Evolutionary conservation across 2,888 invertebrate species (phyloP).

Genomic region (Eledone cirrhosa): DNA sequence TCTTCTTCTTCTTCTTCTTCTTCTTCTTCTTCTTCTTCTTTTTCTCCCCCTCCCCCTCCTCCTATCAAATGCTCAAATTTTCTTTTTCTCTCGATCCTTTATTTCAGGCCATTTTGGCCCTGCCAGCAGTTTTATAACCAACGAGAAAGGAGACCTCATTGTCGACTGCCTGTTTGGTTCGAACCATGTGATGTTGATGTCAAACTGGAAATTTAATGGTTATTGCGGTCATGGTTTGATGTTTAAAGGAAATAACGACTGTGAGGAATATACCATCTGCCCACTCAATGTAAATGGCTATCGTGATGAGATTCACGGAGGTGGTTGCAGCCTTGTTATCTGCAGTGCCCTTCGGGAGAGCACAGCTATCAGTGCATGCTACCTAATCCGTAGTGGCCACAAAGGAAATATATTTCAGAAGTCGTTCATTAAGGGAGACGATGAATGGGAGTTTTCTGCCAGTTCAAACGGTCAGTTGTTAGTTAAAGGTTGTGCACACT

Average conservation of each 20-base stretch:
- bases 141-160: constrained; percentile 48
- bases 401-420: constrained; percentile 42
- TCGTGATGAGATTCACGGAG: constrained; percentile 33
- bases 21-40: too few relatives aligned
- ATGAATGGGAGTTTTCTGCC: constrained; percentile 45
- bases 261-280: constrained; percentile 20
- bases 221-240: constrained; percentile 44
- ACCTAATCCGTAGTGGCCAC: constrained; percentile 45
- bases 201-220: constrained; percentile 44
- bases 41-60: too few relatives aligned
- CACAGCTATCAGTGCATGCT: constrained; percentile 35
- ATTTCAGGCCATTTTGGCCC: constrained; percentile 43
- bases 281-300: constrained; percentile 44
- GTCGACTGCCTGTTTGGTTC: constrained; percentile 45
- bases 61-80: too few relatives aligned
- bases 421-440: constrained; percentile 43
- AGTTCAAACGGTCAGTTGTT: constrained; percentile 34
- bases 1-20: too few relatives aligned
- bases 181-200: constrained; percentile 46
- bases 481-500: constrained; percentile 37
- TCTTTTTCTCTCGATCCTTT: background rate
- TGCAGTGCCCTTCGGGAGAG: constrained; percentile 42
- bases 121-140: constrained; percentile 35
- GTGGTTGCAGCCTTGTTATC: constrained; percentile 43
- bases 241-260: constrained; percentile 33